Percentiles rank a stretch among this genome's conserved stretches.
These are phyloP conservation scores for Ectropis crepuscularia DNA, from an alignment of 2,888 invertebrate genomes.

Conservation along the genomic window DNA sequence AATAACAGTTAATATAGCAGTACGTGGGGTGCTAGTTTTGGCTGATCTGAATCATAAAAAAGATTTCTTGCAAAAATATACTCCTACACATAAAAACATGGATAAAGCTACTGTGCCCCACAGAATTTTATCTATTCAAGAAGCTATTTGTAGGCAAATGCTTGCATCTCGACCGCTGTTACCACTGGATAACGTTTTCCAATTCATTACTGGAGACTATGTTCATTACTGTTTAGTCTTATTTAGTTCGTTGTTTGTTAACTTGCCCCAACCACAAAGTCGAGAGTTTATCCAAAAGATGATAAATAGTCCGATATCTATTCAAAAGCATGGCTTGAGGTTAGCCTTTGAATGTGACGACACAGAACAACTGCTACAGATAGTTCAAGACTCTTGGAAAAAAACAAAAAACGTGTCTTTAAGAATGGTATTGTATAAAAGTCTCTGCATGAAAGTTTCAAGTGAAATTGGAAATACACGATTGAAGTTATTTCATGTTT, in stretches of 20 bases:
- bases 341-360: constrained; percentile 54
- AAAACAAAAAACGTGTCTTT: constrained; percentile 57
- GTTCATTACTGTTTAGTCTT: constrained; percentile 53
- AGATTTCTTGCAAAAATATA: constrained; percentile 52
- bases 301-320: constrained; percentile 53
- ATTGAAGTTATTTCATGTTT: constrained; percentile 45
- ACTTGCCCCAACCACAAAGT: constrained; percentile 47
- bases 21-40: constrained; percentile 54
- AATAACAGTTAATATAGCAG: constrained; percentile 32
- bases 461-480: constrained; percentile 36
- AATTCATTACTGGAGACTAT: constrained; percentile 57
- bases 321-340: constrained; percentile 58
- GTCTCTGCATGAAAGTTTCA: constrained; percentile 45
- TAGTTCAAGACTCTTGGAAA: constrained; percentile 50
- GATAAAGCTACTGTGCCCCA: constrained; percentile 42
- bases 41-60: constrained; percentile 48
- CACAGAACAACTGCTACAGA: constrained; percentile 43
- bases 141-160: constrained; percentile 53
- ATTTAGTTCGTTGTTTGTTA: constrained; percentile 49
- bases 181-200: constrained; percentile 45
- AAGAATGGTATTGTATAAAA: constrained; percentile 50
- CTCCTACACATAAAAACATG: constrained; percentile 51
- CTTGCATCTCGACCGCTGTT: constrained; percentile 54
- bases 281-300: constrained; percentile 50
- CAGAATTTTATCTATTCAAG: constrained; percentile 45